These are phyloP conservation scores for Apotomis capreana DNA, from an alignment of 2,888 invertebrate species.

Conservation along the genomic window DNA sequence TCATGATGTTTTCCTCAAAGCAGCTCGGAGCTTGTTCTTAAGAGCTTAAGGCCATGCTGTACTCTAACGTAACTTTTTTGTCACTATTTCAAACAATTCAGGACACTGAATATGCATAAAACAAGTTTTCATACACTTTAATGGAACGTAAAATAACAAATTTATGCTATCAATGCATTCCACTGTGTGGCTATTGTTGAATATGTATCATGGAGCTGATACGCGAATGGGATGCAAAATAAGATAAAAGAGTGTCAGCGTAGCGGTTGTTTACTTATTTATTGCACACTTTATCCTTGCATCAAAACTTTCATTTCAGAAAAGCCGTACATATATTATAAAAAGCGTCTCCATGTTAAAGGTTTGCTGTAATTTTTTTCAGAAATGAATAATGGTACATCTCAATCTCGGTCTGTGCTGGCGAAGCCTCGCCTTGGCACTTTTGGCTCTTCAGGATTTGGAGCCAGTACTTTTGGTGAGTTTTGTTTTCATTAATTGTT, in stretches of 20 bases:
- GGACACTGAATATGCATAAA: slow-evolving; percentile 1
- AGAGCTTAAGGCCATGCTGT: slow-evolving; percentile 53
- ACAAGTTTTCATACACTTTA: neutral
- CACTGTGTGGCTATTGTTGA: slow-evolving; percentile 5
- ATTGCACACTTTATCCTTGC: slow-evolving; percentile 2
- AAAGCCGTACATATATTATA: neutral
- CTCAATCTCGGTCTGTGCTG: slow-evolving; percentile 72
- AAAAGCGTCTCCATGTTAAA: neutral
- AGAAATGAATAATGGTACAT: slow-evolving; percentile 67
- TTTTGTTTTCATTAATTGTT: slow-evolving; percentile 4
- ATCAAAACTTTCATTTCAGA: neutral
- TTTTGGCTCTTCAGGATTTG: slow-evolving; percentile 70
- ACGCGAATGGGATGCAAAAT: slow-evolving; percentile 10
- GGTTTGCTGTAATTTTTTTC: slow-evolving; percentile 37
- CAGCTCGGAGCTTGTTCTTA: slow-evolving; percentile 1
- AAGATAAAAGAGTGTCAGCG: slow-evolving; percentile 21
- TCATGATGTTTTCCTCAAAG: neutral
- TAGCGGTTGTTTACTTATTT: slow-evolving; percentile 29
- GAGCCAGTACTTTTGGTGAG: slow-evolving; percentile 71
- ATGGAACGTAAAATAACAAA: neutral
- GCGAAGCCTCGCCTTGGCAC: slow-evolving; percentile 77
- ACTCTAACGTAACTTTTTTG: slow-evolving; percentile 64
- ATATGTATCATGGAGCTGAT: slow-evolving; percentile 19
- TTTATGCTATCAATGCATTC: neutral
- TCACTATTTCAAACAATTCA: slow-evolving; percentile 29